Conservation (phyloP, 2,888 invertebrate genomes). For the Bruchidius siliquastri region DNA sequence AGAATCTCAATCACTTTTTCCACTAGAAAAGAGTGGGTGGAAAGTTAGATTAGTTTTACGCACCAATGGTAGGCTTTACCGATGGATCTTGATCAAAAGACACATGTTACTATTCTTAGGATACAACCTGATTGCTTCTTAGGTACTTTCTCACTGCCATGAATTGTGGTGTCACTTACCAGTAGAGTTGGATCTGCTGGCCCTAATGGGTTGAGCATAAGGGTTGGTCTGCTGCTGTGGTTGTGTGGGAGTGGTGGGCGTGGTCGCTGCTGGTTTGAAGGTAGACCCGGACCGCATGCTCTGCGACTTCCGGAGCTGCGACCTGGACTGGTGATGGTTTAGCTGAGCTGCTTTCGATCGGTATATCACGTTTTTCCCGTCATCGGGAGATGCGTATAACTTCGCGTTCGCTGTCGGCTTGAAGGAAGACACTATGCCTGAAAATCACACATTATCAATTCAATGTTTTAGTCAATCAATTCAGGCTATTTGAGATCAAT, state of each 20-base stretch:
- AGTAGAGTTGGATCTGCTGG: constrained; percentile 44
- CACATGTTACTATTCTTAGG: too few relatives aligned
- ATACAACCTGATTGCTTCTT: too few relatives aligned
- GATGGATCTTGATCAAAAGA: too few relatives aligned
- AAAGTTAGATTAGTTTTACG: too few relatives aligned
- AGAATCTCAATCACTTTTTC: too few relatives aligned
- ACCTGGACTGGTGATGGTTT: constrained; percentile 51
- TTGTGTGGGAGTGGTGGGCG: constrained; percentile 41
- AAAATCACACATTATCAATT: constrained; percentile 17
- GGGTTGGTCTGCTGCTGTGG: constrained; percentile 44
- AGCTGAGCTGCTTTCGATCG: constrained; percentile 49
- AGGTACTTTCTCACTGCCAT: too few relatives aligned
- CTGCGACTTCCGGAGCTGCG: constrained; percentile 59
- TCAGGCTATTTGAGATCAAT: too few relatives aligned
- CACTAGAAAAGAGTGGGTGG: too few relatives aligned
- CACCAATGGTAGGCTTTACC: too few relatives aligned
- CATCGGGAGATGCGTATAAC: constrained; percentile 84
- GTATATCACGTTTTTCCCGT: constrained; percentile 69
- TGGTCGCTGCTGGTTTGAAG: constrained; percentile 42
- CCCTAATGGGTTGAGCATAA: constrained; percentile 57
- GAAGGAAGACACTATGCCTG: constrained; percentile 77
- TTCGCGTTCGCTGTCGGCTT: constrained; percentile 81
- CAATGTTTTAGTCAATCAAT: too few relatives aligned
- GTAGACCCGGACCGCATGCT: constrained; percentile 54
- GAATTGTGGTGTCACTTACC: constrained; percentile 12